Base-by-base conservation (phyloP, 2,797 vertebrate genomes). In the Paguma larvata region DNA sequence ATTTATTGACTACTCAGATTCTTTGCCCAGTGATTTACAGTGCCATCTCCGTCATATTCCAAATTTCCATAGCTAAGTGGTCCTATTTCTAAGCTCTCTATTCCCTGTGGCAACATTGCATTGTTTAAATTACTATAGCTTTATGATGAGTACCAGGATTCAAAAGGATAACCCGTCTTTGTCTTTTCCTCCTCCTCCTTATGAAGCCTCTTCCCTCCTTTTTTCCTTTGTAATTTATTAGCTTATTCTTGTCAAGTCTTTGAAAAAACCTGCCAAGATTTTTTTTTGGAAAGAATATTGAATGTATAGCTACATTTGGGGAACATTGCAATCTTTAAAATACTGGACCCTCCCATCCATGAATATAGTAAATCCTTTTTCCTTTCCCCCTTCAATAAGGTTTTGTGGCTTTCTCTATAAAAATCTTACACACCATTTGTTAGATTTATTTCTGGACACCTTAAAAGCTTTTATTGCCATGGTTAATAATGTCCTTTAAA, bases 361-460 rank as follows among this genome's bases (percentile, higher is more conserved):
- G 93, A 93, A 94, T 51, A 89, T 62, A 92, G 86, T 93, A 93
- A 97, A 79, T 96, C 32, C 41, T 79, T 93, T 92, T 93, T 95
- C 82, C 72, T 96, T 48, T 46, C 51, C 56, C 65, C 25, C 30
- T 96, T 89, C 79, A 83, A 77, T 95, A 96, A 96, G 91, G 62
- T 94, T 96, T 96, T 94, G 91, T 94, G 79, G 56, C 79, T 95
- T 92, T 97, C 51, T 62, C 48, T 41, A 91, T 97, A 94, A 96
- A 97, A 96, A 94, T 59, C 67, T 53, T 68, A 53, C 16, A 89
- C 70, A 62, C 62, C 83, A 56, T 95, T 96, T 97, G 59, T 80
- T 94, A 93, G 86, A 97, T 97, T 98, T 97, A 97, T 97, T 96
- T 97, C 93, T 91, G 68, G 34, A 14, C 59, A 94, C 44, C 48